phyloP scores from a whole-genome alignment of 2,113 vertebrate species.

The Daubentonia madagascariensis region DNA sequence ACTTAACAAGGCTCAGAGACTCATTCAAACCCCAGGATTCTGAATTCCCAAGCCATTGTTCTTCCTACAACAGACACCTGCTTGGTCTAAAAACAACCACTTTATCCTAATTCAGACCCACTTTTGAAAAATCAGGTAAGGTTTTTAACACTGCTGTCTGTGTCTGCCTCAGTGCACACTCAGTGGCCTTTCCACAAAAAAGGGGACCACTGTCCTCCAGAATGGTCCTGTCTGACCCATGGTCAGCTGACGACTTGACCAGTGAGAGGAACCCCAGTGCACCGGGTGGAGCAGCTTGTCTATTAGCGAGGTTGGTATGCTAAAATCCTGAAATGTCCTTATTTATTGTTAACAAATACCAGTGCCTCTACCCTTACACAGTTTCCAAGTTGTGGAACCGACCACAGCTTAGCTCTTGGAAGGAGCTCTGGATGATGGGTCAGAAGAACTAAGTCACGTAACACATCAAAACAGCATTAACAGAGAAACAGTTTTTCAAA shows the following conservation, averaged over 20 bases:
- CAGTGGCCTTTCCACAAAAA: not conserved
- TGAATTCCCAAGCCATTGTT: not conserved
- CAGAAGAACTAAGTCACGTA: not conserved
- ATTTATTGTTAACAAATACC: not conserved
- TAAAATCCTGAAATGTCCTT: not conserved
- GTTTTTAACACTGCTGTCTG: not conserved
- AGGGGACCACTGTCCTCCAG: not conserved
- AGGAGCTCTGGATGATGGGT: not conserved
- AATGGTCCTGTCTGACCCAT: not conserved
- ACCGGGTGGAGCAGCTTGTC: no score
- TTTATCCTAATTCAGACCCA: not conserved
- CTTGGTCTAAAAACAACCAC: not conserved
- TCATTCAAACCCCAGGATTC: not conserved
- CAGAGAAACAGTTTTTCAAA: not conserved
- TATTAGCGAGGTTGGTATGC: not conserved
- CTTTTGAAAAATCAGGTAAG: not conserved
- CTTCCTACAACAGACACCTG: not conserved
- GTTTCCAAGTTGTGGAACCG: not conserved
- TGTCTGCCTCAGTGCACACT: not conserved
- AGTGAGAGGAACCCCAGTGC: not conserved
- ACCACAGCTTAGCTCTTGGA: rapidly evolving
- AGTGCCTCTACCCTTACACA: no score
- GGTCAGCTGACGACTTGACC: not conserved
- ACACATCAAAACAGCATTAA: not conserved
- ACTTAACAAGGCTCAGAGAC: not conserved